Base-by-base conservation (phyloP, 2,113 vertebrate species). In the Neolamprologus longior region DNA sequence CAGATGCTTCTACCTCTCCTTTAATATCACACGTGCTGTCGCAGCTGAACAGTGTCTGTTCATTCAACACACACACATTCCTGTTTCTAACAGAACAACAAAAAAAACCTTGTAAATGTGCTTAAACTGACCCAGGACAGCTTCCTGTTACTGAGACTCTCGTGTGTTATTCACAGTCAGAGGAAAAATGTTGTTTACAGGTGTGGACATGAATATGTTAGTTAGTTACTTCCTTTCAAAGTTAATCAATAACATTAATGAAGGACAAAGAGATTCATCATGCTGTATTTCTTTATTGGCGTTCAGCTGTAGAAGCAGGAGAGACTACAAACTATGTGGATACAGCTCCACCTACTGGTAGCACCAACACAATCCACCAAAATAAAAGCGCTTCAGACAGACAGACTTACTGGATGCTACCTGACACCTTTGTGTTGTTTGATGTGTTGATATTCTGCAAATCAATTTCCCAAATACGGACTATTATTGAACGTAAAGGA, bases 331-430 rank as follows among this genome's bases (percentile, higher is more conserved):
- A 47, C 57, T 68, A 33, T 31, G 33, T 81, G 82, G 45, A 26
- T 57, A 45, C 78, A 53, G 89, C 92, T 7, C 90, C 93, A 92
- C 87, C 93, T 95, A 80, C 85, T 94, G 93, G 85, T 21, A 17
- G 28, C 3, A 33, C 10, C 10, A 31, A 52, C 26, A 19, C 6
- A n/a, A 2, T 4, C 45, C 73, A 78, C 15, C 45, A 78, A 78
- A 78, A 50, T 31, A 76, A 76, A 71, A 50, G 42, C 6, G 1
- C 31, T 2, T 12, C 17, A 63, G 31, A n/a, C 31, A 63, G 57
- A 31, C 55, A 57, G 55, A 31, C 61, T 63, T 63, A 63, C 58
- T 35, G 61, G 17, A 37, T 7, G 61, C 61, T 37, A 37, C 61
- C 31, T 12, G 61, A 66, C 10, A 0, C 61, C 31, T 66, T 66